These are phyloP conservation scores for Myiotriccus ornatus DNA, from an alignment of 2,797 vertebrate genomes.

Conservation along the genomic window DNA sequence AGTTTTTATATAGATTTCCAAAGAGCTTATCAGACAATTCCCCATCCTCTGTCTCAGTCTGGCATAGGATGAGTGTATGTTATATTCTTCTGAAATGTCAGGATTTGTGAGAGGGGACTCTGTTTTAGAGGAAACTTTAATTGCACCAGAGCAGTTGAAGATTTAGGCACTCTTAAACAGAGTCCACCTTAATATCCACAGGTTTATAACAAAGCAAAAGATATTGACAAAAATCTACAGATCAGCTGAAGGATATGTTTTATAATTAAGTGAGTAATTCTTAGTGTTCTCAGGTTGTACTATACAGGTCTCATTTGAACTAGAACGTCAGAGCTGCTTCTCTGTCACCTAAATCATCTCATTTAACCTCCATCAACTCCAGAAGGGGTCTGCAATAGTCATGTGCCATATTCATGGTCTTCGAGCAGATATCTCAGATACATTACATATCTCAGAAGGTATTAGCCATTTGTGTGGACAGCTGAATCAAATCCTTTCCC, in stretches of 20 bases:
- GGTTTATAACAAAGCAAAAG: neutral
- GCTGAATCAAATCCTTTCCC: neutral
- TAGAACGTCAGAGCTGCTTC: neutral
- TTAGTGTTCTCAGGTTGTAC: neutral
- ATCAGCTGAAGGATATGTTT: neutral
- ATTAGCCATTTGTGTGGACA: neutral
- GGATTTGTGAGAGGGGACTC: neutral
- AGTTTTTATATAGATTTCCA: neutral
- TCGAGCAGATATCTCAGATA: neutral
- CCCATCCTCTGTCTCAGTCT: neutral
- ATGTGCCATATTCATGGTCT: neutral
- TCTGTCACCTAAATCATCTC: neutral
- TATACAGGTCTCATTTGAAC: neutral
- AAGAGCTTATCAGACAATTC: neutral
- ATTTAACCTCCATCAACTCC: neutral
- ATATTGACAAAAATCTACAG: neutral
- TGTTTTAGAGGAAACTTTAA: neutral
- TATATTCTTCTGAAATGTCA: neutral
- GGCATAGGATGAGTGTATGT: neutral
- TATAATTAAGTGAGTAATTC: neutral
- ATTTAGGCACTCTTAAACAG: neutral
- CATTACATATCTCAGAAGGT: rapidly evolving
- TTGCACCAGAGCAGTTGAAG: rapidly evolving
- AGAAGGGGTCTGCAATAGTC: neutral
- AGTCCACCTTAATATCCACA: neutral